Conservation (phyloP, 2,113 vertebrate species). For the Rhagologus leucostigma region DNA sequence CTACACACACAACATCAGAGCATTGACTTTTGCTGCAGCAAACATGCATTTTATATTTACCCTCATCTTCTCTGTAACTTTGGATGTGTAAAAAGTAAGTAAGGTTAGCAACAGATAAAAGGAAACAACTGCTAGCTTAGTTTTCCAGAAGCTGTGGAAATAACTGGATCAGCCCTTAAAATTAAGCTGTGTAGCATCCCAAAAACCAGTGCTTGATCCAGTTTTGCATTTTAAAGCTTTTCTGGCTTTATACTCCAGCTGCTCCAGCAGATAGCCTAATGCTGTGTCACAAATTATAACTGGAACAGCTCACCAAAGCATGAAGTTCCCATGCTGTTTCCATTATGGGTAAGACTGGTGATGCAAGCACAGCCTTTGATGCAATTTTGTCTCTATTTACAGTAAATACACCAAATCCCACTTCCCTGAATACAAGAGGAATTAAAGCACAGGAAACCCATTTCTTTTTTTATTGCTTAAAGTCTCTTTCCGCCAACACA, state of each 20-base stretch:
- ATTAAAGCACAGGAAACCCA: background rate
- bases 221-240: background rate
- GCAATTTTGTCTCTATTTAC: background rate
- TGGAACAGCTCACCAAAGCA: background rate
- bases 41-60: background rate
- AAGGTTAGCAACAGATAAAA: background rate
- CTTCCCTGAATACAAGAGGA: background rate
- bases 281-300: background rate
- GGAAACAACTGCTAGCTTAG: background rate
- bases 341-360: background rate
- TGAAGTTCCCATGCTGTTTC: background rate
- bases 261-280: background rate
- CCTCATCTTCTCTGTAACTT: background rate
- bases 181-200: background rate
- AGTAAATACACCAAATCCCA: background rate
- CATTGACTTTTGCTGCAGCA: background rate
- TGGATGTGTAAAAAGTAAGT: background rate
- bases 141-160: background rate
- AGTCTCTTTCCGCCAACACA: background rate
- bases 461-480: background rate
- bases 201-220: background rate
- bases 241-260: background rate
- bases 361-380: background rate
- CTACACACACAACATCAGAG: background rate
- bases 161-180: background rate